Evolutionary conservation across 2,113 vertebrate species (phyloP).

Genomic region (Oncorhynchus masou): DNA sequence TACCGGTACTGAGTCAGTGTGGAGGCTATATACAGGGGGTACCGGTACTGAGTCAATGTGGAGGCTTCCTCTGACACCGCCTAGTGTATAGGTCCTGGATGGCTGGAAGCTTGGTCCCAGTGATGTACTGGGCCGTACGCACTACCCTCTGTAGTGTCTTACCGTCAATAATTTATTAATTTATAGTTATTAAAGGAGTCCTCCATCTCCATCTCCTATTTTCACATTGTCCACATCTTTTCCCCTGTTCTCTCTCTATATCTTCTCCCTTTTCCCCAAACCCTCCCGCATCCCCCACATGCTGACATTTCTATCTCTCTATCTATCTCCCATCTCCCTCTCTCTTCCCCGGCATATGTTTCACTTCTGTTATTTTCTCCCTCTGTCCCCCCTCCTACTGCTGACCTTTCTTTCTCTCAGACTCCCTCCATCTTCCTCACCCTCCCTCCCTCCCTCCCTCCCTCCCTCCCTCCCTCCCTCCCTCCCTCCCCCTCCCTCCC

Average conservation of each 20-base stretch:
- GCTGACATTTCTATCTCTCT: conserved; percentile 34
- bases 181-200: too few relatives aligned
- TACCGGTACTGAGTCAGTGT: too few relatives aligned
- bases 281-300: conserved; percentile 11
- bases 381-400: background rate
- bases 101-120: too few relatives aligned
- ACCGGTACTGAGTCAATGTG: too few relatives aligned
- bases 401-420: background rate
- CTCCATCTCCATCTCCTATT: background rate
- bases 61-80: too few relatives aligned
- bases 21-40: too few relatives aligned
- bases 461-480: background rate
- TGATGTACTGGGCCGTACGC: too few relatives aligned
- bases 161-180: too few relatives aligned
- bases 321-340: conserved; percentile 13
- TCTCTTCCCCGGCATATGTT: background rate
- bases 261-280: background rate
- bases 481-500: background rate
- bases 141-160: too few relatives aligned
- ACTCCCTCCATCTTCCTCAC: background rate
- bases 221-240: background rate
- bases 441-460: background rate
- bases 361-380: background rate
- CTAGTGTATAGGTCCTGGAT: too few relatives aligned
- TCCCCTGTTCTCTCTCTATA: background rate